Conservation (phyloP, 1,140 invertebrate species). For the Diuraphis noxia region DNA sequence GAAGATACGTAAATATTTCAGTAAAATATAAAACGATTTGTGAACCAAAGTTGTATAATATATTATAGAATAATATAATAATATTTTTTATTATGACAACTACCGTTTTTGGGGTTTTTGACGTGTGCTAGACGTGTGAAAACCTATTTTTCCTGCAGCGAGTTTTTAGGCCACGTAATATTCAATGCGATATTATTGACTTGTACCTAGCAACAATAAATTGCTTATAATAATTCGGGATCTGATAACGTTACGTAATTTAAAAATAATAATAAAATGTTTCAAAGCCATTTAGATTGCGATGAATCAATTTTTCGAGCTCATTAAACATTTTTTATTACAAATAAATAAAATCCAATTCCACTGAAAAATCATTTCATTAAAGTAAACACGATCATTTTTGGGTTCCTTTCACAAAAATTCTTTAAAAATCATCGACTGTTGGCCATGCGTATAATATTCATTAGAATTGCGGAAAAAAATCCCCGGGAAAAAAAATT, state of each 20-base stretch:
- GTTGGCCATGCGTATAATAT: not conserved
- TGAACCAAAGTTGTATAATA: not conserved
- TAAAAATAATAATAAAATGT: not conserved
- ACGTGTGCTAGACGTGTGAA: not conserved
- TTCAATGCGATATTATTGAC: not conserved
- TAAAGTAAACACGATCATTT: too few relatives aligned
- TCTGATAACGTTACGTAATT: not conserved
- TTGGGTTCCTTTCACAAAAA: too few relatives aligned
- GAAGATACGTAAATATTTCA: not conserved
- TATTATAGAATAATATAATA: not conserved
- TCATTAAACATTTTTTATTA: not conserved
- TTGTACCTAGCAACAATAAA: too few relatives aligned
- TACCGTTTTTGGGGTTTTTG: not conserved
- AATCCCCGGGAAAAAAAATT: too few relatives aligned
- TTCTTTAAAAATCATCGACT: not conserved
- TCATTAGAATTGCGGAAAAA: too few relatives aligned
- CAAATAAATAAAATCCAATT: not conserved
- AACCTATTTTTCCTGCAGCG: not conserved
- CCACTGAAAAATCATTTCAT: not conserved
- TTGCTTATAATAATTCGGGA: not conserved
- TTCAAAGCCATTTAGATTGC: not conserved
- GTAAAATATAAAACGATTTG: not conserved
- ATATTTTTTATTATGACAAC: not conserved
- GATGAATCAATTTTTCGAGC: not conserved
- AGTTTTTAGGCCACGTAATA: not conserved